These are phyloP conservation scores for Reinhardtius hippoglossoides DNA, from an alignment of 2,113 vertebrate species.

Conservation along the genomic window DNA sequence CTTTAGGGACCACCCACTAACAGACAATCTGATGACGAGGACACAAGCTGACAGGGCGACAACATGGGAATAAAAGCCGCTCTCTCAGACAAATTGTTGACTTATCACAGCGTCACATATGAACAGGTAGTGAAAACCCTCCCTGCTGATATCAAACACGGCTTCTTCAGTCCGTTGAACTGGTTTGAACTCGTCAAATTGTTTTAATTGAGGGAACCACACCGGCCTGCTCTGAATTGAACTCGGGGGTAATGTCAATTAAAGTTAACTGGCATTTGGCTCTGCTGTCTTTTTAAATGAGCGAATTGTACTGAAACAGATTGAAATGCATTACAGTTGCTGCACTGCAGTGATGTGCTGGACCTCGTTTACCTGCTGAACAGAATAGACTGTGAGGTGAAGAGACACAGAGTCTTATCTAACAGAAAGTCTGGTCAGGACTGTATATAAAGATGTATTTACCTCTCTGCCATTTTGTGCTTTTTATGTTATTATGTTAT, in stretches of 20 bases:
- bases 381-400: too few species aligned
- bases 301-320: background rate
- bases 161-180: slow-evolving; percentile 1
- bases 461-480: too few species aligned
- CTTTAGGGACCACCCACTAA: slow-evolving; percentile 6
- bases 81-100: slow-evolving; percentile 12
- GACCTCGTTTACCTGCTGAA: background rate
- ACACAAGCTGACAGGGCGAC: slow-evolving; percentile 20
- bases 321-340: background rate
- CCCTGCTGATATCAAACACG: background rate
- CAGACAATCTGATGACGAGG: slow-evolving; percentile 1
- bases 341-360: background rate
- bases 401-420: background rate
- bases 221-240: background rate
- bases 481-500: too few species aligned
- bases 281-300: background rate
- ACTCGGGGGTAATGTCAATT: background rate
- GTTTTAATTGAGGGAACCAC: background rate
- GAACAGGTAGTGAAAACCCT: background rate
- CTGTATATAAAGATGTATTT: background rate
- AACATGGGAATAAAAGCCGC: background rate
- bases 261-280: background rate
- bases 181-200: slow-evolving; percentile 5
- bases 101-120: background rate
- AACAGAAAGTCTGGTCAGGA: too few species aligned